Base-by-base conservation (phyloP, 2,888 invertebrate genomes). In the Tetropium fuscum region DNA sequence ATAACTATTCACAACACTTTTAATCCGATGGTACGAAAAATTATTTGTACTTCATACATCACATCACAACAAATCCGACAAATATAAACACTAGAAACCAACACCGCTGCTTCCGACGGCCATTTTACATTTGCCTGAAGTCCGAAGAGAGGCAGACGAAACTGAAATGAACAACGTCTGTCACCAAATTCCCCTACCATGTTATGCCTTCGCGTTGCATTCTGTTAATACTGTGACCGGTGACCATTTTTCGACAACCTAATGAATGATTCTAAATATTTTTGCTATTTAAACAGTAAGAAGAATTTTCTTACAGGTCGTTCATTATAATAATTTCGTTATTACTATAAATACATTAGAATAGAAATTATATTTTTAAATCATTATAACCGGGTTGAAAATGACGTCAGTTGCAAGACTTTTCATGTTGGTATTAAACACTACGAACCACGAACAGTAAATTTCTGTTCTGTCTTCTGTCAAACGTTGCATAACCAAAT, bases 401-500 rank as follows among this genome's bases (percentile, higher is more conserved):
- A 40, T 44, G 43, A 57, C 57, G 48, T 57, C 51, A 19, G 19
- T 53, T 40, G 41, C 49, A 51, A 25, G 1, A 0, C 2, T 27
- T 27, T 10, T 27, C 7, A 18, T 20, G 54, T 36, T 45, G 54
- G 45, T 45, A 41, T 8, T 19, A 25, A 19, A 1, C 4, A 13
- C 20, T 18, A 19, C 4, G 27, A n/a, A 34, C 18, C n/a, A n/a
- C n/a, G n/a, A n/a, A n/a, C n/a, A n/a, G 53, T 44, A 36, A 43
- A 10, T 53, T 19, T 10, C 16, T 27, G 25, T 19, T 10, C 16
- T 27, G 25, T 44, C 15, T 8, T 6, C 58, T 64, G 63, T 66
- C 70, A 68, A 58, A 64, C 57, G 55, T 74, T 73, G 69, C 69
- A 73, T 73, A 74, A 73, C 69, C 71, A 64, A 68, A 51, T 60